Evolutionary conservation across 2,797 vertebrate species (phyloP).

Genomic region (Chloroceryle inda): DNA sequence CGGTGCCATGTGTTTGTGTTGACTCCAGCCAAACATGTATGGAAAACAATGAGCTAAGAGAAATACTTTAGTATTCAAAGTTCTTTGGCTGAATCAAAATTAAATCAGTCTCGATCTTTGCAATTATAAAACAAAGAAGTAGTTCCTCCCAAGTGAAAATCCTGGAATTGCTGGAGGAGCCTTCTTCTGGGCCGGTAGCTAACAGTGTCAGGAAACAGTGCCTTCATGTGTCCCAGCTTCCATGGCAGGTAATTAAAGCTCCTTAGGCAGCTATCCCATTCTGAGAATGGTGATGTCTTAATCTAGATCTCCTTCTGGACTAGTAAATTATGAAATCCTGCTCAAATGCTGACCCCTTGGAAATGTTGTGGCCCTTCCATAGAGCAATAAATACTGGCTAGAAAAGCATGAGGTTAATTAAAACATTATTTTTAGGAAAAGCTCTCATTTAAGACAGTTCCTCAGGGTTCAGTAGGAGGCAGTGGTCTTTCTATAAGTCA

Average conservation of each 20-base stretch:
- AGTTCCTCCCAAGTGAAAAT: not conserved
- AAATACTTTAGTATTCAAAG: conserved; percentile 11
- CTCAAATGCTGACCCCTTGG: not conserved
- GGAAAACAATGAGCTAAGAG: not conserved
- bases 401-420: not conserved
- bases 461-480: not conserved
- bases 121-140: not conserved
- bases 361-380: not conserved
- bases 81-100: not conserved
- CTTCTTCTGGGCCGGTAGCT: not conserved
- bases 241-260: not conserved
- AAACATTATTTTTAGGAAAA: not conserved
- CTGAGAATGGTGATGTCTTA: not conserved
- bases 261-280: not conserved
- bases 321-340: not conserved
- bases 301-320: not conserved
- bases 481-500: not conserved
- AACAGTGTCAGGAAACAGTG: not conserved
- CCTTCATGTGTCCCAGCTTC: not conserved
- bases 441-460: not conserved
- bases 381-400: not conserved
- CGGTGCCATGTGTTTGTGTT: not conserved
- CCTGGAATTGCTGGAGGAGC: not conserved
- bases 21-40: not conserved
- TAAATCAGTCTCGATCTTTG: not conserved